Conservation (phyloP, 53 echinoderm and acorn worm genomes). For the Antedon mediterranea region DNA sequence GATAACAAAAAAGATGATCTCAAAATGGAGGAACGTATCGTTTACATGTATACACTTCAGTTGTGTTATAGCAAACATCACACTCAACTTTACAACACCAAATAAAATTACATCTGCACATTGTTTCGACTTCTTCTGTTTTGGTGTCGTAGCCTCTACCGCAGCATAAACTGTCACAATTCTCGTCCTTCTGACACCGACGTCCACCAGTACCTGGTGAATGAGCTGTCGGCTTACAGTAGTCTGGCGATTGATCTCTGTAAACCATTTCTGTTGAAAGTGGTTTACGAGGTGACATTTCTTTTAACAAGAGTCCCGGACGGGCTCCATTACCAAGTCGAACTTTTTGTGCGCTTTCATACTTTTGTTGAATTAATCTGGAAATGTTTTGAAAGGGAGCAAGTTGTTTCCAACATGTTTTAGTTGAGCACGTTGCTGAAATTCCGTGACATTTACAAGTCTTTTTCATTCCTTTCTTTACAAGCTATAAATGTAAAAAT, state of each 20-base stretch:
- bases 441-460: conserved; percentile 96
- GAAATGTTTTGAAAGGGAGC: conserved; percentile 56
- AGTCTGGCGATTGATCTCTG: conserved; percentile 68
- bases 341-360: conserved; percentile 51
- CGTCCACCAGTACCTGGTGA: conserved; percentile 57
- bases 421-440: conserved; percentile 71
- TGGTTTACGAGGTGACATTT: conserved; percentile 5
- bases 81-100: conserved; percentile 93
- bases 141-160: conserved; percentile 90
- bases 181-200: conserved; percentile 49
- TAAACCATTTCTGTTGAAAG: conserved; percentile 47
- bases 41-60: neutral
- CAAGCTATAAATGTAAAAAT: conserved; percentile 34
- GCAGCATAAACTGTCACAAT: conserved; percentile 81
- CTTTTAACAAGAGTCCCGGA: conserved; percentile 22
- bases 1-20: neutral
- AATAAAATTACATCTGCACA: conserved; percentile 63
- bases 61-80: conserved; percentile 25
- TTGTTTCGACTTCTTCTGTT: conserved; percentile 38
- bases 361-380: conserved; percentile 51
- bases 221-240: conserved; percentile 46
- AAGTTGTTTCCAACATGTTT: conserved; percentile 88
- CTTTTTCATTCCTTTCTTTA: conserved; percentile 42
- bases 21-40: neutral
- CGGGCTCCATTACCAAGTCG: conserved; percentile 51